Evolutionary conservation across 2,113 vertebrate genomes (phyloP).

Genomic region (Paedocypris sp.): DNA sequence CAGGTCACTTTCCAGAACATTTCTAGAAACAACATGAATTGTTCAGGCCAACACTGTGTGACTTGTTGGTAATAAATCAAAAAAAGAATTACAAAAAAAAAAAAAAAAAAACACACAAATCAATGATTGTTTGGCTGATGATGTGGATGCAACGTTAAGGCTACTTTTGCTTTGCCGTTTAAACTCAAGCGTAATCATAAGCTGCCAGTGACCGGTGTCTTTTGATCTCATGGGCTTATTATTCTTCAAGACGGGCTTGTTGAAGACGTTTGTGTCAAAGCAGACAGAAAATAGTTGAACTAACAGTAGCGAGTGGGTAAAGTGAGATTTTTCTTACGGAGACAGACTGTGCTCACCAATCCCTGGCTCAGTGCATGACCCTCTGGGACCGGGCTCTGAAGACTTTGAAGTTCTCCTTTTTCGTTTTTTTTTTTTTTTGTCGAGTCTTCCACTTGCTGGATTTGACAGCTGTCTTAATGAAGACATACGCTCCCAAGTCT

Average conservation of each 20-base stretch:
- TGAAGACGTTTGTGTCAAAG: slow-evolving; percentile 22
- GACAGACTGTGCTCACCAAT: slow-evolving; percentile 23
- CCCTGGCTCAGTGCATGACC: slow-evolving; percentile 20
- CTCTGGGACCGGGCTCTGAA: slow-evolving; percentile 21
- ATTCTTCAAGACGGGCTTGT: slow-evolving; percentile 6
- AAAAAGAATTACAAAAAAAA: not conserved
- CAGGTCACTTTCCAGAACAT: slow-evolving; percentile 11
- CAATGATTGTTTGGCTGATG: too few relatives aligned
- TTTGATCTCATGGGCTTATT: slow-evolving; percentile 18
- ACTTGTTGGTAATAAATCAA: too few relatives aligned
- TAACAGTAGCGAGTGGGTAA: not conserved
- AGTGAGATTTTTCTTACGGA: slow-evolving; percentile 15
- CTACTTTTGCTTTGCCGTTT: slow-evolving; percentile 19
- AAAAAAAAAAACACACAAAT: too few relatives aligned
- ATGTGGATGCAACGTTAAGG: too few relatives aligned
- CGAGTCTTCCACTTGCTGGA: slow-evolving; percentile 31
- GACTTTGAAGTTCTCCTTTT: slow-evolving; percentile 32
- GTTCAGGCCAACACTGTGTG: not conserved
- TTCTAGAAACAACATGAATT: not conserved
- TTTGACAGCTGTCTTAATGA: slow-evolving; percentile 42
- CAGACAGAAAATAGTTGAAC: not conserved
- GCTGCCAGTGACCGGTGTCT: slow-evolving; percentile 12
- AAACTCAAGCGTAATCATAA: slow-evolving; percentile 11
- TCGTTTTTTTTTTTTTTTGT: slow-evolving; percentile 5
- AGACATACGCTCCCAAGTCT: slow-evolving; percentile 34